Evolutionary conservation across 2,888 invertebrate species (phyloP).

Genomic region (Epirrita christyi): DNA sequence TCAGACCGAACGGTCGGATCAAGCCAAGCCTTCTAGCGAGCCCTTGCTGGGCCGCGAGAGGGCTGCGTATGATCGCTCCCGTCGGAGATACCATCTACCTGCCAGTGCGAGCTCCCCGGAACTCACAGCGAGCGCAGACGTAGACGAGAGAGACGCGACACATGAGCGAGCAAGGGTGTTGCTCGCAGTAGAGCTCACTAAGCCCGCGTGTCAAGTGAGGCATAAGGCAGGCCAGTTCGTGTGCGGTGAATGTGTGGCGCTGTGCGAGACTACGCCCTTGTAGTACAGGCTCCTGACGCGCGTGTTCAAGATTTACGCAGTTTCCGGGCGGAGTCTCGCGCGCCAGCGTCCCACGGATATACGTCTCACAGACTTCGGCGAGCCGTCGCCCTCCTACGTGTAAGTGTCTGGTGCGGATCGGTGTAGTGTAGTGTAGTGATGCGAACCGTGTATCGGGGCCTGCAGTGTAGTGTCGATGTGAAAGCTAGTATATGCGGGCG

Average conservation of each 20-base stretch:
- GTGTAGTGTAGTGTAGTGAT: conserved; percentile 15
- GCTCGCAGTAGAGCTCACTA: conserved; percentile 70
- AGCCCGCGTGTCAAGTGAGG: conserved; percentile 51
- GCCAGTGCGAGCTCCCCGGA: conserved; percentile 78
- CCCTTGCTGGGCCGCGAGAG: conserved; percentile 68
- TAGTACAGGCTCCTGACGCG: conserved; percentile 80
- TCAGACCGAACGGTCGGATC: conserved; percentile 43
- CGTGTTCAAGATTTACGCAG: conserved; percentile 78
- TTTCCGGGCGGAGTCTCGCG: conserved; percentile 55
- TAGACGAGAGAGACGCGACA: conserved; percentile 36
- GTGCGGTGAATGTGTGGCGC: conserved; percentile 58
- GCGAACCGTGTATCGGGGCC: neutral
- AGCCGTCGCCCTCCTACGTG: conserved; percentile 49
- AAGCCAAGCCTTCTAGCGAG: conserved; percentile 70
- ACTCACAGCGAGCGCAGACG: conserved; percentile 51
- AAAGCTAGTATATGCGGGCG: conserved; percentile 37
- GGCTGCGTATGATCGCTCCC: conserved; percentile 38
- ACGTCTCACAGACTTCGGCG: conserved; percentile 34
- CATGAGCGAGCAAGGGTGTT: conserved; percentile 64
- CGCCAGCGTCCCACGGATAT: conserved; percentile 38
- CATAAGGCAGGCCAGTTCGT: conserved; percentile 53
- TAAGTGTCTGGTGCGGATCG: conserved; percentile 15
- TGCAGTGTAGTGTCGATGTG: neutral
- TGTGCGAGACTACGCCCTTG: conserved; percentile 65
- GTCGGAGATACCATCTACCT: conserved; percentile 50